Evolutionary conservation across 2,113 vertebrate genomes (phyloP), one percentile per base, ranked within the genome.

Genomic region (Macaca fascicularis): DNA sequence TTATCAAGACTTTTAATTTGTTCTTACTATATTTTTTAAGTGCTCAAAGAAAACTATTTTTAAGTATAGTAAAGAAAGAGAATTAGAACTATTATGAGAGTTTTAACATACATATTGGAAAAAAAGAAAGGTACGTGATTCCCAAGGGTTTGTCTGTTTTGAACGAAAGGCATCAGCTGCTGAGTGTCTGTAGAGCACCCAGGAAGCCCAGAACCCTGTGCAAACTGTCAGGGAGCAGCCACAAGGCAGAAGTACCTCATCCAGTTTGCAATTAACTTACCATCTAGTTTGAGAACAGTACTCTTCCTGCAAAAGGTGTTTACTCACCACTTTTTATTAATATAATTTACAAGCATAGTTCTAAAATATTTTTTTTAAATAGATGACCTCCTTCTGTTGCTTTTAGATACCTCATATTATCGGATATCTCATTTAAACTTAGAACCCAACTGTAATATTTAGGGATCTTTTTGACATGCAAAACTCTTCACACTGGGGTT

Each of bases 331-430:
- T 93, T 86, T 57, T 30, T 61, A 14, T 48, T 90, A 45, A 90
- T 38, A 70, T 23, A 67, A 59, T 72, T 61, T 76, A 23, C 8
- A 40, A 78, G 69, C 20, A 38, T 74, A 50, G 55, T 92, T 88
- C 64, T 69, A 59, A 89, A 86, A 74, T 48, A 61, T 52, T 94
- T 95, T 61, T 59, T 79, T 52, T 83, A 75, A 93, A 90, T 13
- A 48, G 23, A 23, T 89, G 1, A 59, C 48, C 27, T 76, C 12
- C 64, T 93, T 52, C 89, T 57, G 27, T 64, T 94, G 35, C 19
- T 78, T 91, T 97, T 70, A 70, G 35, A 57, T 19, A 23, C 14
- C 22, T 83, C 72, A 50, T 91, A 78, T 85, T 87, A 52, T 32
- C 35, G 67, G 40, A 3, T 83, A 48, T 35, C 40, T 81, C 57